Evolutionary conservation across 1,140 invertebrate species (phyloP), one percentile per base, ranked within the genome.

Genomic region (Probaryconus sp.): DNA sequence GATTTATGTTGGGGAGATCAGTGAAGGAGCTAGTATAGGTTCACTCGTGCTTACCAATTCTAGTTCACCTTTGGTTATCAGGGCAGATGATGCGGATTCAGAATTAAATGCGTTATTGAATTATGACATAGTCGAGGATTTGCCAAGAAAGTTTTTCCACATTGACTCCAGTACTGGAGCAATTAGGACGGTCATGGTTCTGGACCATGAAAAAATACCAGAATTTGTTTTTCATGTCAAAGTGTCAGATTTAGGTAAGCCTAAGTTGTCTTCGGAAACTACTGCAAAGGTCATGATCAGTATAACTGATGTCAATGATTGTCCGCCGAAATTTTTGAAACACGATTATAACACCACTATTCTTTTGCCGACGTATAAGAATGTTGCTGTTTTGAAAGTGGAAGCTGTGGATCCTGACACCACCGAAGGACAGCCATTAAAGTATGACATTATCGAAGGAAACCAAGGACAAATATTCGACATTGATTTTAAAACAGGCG

Each of bases 111-210:
- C 93, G 6, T 88, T 95, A 69, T 87, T 98, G 13, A 91, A 92
- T 72, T 98, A 94, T 85, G 92, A 94, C 79, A 96, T 98, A 72
- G 88, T 96, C 28, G 95, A 97, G 80, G 91, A 89, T 67, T 86
- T 90, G 68, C 93, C 90, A 5, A 90, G 90, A 68, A 90, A 90
- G 51, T 93, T 92, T 80, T 98, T 98, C 82, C 91, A 92, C 75
- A 93, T 98, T 61, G 96, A 98, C 84, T 91, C 94, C 1, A 95
- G 91, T 63, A 98, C 96, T 5, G 95, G 96, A 26, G 95, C 96
- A 6, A 92, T 98, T 40, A 90, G 92, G 68, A 94, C 94, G 0
- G 90, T 93, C 5, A 90, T 91, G 48, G 85, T 91, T 2, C 87
- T 98, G 30, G 96, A 98, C 86, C 94, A 95, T 83, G 97, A 98